Evolutionary conservation across 2,888 invertebrate species (phyloP), one percentile per base, ranked within the genome.

Genomic region (Brachyptera risi): DNA sequence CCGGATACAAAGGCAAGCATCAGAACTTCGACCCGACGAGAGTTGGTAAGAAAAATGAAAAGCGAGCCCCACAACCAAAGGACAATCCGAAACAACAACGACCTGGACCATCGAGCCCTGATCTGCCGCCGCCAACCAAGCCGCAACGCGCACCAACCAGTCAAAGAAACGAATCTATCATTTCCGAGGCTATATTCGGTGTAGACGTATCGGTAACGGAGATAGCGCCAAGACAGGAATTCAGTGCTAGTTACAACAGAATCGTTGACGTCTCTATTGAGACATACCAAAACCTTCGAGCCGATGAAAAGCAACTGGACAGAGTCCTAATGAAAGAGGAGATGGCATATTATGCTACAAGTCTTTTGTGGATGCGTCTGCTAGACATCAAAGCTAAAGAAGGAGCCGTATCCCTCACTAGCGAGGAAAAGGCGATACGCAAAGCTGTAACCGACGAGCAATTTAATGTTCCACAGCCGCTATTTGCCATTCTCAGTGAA

Each of bases 381-480:
- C 59, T 68, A 61, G 60, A 68, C 15, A 59, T 68, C 60, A 58
- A 67, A 60, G 62, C 67, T 13, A 68, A 70, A 59, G 66, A 70
- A 56, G 69, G 68, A 44, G 49, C 63, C 23, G n/a, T 40, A 60
- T 64, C 64, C 17, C 66, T 69, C 21, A 69, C 65, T n/a, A 66
- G 66, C 51, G 62, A 64, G 56, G 70, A 70, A 59, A 66, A 67
- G 31, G 68, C 65, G 9, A 56, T 67, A 5, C 65, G 68, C 58
- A 69, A 70, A 59, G 66, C 68, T 5, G 57, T 63, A 1, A 57
- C 60, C 23, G 68, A 69, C 21, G 66, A 69, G 15, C 44, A 59
- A 21, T 68, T 69, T 31, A 71, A 71, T 57, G 60, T 71, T 3
- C 70, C 70, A 1, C 70, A 71, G 47, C 70, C 71, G 1, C 1